A percentile compares a stretch with the other conserved stretches of the same genome.
Evolutionary conservation across 1,140 invertebrate species (phyloP).

Genomic region (Harpegnathos saltator): DNA sequence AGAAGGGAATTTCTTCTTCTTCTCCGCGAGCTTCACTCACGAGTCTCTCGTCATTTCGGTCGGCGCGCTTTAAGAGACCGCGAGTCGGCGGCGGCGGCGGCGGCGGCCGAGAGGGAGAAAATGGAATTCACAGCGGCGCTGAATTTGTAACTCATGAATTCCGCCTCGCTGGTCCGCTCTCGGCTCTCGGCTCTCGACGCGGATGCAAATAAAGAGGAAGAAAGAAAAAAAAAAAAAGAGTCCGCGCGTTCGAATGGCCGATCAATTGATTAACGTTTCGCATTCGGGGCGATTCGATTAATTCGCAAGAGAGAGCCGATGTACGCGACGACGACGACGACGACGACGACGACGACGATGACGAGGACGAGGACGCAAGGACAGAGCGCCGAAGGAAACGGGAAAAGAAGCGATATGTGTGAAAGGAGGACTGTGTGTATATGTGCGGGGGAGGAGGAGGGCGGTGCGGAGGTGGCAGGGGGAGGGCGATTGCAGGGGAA

Average conservation of each 20-base stretch:
- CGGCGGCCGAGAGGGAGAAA: neutral
- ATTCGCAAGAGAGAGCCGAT: neutral
- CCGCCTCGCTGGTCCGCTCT: neutral
- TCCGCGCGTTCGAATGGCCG: neutral
- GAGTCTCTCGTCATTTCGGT: constrained; percentile 24
- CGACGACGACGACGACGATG: no score
- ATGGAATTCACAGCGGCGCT: constrained; percentile 11
- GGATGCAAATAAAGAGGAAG: no score
- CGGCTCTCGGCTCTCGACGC: no score
- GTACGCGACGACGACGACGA: neutral
- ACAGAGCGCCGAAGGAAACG: constrained; percentile 7
- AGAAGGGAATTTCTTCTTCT: constrained; percentile 3
- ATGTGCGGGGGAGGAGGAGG: no score
- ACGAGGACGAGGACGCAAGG: no score
- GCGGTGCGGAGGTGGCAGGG: no score
- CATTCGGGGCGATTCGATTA: neutral
- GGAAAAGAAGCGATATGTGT: constrained; percentile 6
- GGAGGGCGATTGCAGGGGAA: constrained; percentile 53
- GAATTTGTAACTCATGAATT: constrained; percentile 6
- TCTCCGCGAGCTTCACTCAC: neutral
- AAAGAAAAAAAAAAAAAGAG: no score
- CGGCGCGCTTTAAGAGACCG: neutral
- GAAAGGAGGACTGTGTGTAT: neutral
- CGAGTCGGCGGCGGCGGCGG: neutral
- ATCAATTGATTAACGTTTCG: constrained; percentile 23